Base-by-base conservation (phyloP, 2,888 invertebrate genomes). In the Caenorhabditis sinica region DNA sequence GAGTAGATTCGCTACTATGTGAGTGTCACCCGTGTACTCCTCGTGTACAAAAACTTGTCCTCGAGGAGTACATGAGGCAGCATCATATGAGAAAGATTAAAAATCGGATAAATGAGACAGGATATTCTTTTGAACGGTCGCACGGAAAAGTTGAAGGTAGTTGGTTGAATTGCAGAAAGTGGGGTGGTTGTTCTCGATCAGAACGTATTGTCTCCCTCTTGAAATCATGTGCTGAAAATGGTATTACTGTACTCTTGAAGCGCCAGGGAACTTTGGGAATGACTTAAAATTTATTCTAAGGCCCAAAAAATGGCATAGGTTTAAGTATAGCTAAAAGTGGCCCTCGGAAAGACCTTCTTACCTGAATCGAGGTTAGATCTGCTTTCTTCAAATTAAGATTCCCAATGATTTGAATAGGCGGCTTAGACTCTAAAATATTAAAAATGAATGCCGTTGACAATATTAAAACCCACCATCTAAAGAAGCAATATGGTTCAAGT, bases 141-240 rank as follows among this genome's bases (percentile, higher is more conserved):
- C 6, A 36, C 20, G 1, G 15, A 61, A 36, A 9, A 61, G 20
- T 20, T 36, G 13, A 61, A 36, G 60, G 4, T 6, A 61, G 20
- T 61, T 20, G 0, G 60, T 9, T 0, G 60, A 20, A 20, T 61
- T 36, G 36, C 33, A 61, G 2, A 61, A 15, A 2, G n/a, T 20
- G 6, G 33, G 60, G 20, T 61, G 60, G 8, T 61, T 61, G 36
- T 61, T 20, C 20, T 61, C 60, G 20, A 61, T n/a, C 0, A 61
- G 1, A n/a, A 33, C 6, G 6, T 6, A 3, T n/a, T 30, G 58
- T n/a, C 1, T 4, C 15, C 60, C 36, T 9, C 20, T 61, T 6
- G 6, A 36, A 15, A 36, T 20, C 2, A 61, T n/a, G 36, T 36
- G 5, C 60, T 61, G 36, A 20, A 61, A 36, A 45, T 8, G 15